A percentile compares a stretch with the other conserved stretches of the same genome.
phyloP scores from a whole-genome alignment of 1,140 invertebrate genomes.

The Diorhabda sublineata region DNA sequence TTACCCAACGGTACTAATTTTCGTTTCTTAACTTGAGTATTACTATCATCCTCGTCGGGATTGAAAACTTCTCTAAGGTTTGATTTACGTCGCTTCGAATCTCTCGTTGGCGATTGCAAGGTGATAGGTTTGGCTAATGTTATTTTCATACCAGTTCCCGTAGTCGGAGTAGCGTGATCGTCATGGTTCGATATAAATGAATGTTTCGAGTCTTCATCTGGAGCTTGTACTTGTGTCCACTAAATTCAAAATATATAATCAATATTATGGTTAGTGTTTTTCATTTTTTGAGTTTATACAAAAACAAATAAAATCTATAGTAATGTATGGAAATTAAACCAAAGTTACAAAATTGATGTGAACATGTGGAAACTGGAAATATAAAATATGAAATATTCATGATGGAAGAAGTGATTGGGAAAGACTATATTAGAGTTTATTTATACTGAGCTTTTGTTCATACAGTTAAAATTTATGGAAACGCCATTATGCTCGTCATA shows the following conservation, averaged over 20 bases:
- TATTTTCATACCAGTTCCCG: constrained; percentile 43
- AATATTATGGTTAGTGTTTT: too few relatives aligned
- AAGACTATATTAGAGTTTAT: too few relatives aligned
- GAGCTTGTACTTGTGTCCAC: constrained; percentile 44
- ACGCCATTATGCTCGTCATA: too few relatives aligned
- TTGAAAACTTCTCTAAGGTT: constrained; percentile 89
- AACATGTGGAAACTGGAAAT: too few relatives aligned
- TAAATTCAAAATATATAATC: constrained; percentile 16
- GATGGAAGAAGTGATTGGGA: too few relatives aligned
- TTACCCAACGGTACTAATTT: constrained; percentile 78
- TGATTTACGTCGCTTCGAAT: constrained; percentile 46
- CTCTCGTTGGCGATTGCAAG: constrained; percentile 47
- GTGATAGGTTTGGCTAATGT: constrained; percentile 42
- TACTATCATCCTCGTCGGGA: constrained; percentile 78
- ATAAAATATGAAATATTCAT: too few relatives aligned
- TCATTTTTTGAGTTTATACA: too few relatives aligned
- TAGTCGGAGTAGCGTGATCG: constrained; percentile 35
- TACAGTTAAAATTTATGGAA: too few relatives aligned
- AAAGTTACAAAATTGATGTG: too few relatives aligned
- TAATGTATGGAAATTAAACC: too few relatives aligned
- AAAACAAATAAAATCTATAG: too few relatives aligned
- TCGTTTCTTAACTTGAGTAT: constrained; percentile 65
- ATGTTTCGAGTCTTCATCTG: constrained; percentile 44
- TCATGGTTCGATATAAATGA: constrained; percentile 40
- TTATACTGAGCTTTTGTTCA: too few relatives aligned